Percentiles rank a stretch among this genome's conserved stretches.
Conservation (phyloP, 2,113 vertebrate species). For the Dasyurus viverrinus region DNA sequence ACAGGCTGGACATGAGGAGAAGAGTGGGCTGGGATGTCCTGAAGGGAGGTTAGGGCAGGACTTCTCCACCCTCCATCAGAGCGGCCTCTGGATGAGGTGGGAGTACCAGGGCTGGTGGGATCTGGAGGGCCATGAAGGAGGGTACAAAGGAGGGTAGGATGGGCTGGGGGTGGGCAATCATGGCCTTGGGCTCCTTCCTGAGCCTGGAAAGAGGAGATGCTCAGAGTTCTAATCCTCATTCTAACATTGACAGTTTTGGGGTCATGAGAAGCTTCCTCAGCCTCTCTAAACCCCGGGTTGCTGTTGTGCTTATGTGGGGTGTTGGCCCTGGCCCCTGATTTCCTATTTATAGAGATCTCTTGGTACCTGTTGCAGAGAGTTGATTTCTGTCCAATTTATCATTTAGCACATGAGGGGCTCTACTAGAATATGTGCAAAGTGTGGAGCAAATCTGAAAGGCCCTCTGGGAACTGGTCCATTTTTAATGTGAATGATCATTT, state of each 20-base stretch:
- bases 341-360: neutral
- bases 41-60: neutral
- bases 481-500: neutral
- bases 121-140: neutral
- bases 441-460: neutral
- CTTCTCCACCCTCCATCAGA: neutral
- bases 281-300: neutral
- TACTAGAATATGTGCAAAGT: neutral
- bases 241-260: neutral
- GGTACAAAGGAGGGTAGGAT: neutral
- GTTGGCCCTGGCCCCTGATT: no score
- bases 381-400: neutral
- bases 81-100: neutral
- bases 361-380: neutral
- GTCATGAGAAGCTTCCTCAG: no score
- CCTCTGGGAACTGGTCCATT: neutral
- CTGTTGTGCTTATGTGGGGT: neutral
- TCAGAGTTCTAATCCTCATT: neutral
- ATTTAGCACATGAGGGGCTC: neutral
- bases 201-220: neutral
- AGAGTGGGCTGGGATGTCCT: neutral
- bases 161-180: no score
- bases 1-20: neutral
- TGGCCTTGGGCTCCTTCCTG: neutral
- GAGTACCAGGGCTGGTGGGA: neutral